phyloP scores from a whole-genome alignment of 2,797 vertebrate genomes.

The Leuciscus waleckii region DNA sequence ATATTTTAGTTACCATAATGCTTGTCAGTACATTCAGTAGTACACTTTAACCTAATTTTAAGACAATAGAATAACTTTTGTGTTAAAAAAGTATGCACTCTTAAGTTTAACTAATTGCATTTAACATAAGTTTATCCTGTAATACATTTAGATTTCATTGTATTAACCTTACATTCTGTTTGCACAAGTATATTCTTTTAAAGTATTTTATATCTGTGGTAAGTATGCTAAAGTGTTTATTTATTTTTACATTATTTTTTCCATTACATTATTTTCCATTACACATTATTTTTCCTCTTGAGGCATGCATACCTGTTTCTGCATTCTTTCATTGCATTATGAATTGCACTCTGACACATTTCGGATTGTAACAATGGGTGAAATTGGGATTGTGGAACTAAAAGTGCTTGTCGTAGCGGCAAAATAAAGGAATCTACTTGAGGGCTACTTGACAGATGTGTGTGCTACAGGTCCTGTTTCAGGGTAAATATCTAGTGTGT shows the following conservation, averaged over 20 bases:
- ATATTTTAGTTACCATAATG: background rate
- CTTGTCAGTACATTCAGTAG: background rate
- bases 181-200: background rate
- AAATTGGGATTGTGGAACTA: background rate
- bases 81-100: background rate
- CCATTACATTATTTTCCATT: no score
- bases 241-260: no score
- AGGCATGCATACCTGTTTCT: background rate
- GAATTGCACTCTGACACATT: background rate
- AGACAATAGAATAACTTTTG: background rate
- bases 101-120: background rate
- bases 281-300: background rate
- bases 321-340: background rate
- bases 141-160: background rate
- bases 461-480: background rate
- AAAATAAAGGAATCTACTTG: background rate
- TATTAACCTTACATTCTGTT: background rate
- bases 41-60: background rate
- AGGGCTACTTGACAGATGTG: conserved; percentile 7
- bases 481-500: conserved; percentile 9
- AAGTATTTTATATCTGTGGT: background rate
- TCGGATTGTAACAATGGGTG: background rate
- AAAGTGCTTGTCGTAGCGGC: background rate
- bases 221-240: background rate
- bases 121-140: background rate